Evolutionary conservation across 2,113 vertebrate species (phyloP), one percentile per base, ranked within the genome.

Genomic region (Nerophis lumbriciformis): DNA sequence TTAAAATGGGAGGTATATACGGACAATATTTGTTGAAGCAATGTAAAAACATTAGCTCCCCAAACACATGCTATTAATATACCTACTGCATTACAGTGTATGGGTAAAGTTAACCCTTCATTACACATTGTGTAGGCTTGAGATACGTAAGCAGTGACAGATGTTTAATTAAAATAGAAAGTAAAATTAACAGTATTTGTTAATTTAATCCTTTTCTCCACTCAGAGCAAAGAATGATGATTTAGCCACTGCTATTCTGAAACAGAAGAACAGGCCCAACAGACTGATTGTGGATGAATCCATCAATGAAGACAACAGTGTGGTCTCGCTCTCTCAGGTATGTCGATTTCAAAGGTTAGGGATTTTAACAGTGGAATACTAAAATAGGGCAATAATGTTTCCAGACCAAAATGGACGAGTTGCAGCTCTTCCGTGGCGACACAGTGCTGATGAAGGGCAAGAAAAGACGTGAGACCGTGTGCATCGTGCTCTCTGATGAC

Each of bases 231-330:
- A 97, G 92, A 94, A 90, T 53, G 96, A 98, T 90, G 96, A 99
- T 81, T 90, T 99, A 71, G 94, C 95, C 4, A 99, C 96, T 89
- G 96, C 96, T 35, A 98, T 99, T 89, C 89, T 99, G 74, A 99
- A 99, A 90, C 95, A 98, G 88, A 99, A 99, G 90, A 95, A 91
- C 89, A 94, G 96, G 77, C 96, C 96, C 13, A 98, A 99, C 91
- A 92, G 96, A 88, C 87, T 99, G 90, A 95, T 99, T 87, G 96
- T 99, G 50, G 96, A 98, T 82, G 96, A 99, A 89, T 95, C 96
- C 72, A 98, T 99, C 88, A 99, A 99, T 90, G 96, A 99, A 89
- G 96, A 99, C 88, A 99, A 99, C 89, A 99, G 96, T 61, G 96
- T 99, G 72, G 96, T 99, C 57, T 98, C 96, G 1, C 92, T 99